These are phyloP conservation scores for Orthonyx spaldingii DNA, from an alignment of 2,113 vertebrate species.

Conservation along the genomic window DNA sequence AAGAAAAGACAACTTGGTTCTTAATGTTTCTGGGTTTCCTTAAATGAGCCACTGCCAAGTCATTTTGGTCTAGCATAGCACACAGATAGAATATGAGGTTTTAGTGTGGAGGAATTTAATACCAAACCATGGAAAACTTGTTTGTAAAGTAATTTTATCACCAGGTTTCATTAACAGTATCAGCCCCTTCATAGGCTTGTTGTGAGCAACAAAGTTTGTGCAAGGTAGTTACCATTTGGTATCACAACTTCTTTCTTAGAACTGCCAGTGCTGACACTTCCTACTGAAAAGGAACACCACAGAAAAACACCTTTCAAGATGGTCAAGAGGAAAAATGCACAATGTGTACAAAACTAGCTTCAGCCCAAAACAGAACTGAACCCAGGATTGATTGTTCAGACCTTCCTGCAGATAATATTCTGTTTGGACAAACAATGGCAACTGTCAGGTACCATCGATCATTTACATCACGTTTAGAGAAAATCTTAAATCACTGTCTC, in stretches of 20 bases:
- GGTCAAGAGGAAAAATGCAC: constrained; percentile 35
- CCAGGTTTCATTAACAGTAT: not conserved
- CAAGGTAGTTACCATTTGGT: not conserved
- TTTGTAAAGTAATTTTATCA: not conserved
- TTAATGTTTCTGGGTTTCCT: not conserved
- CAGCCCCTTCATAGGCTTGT: not conserved
- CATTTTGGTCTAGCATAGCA: not conserved
- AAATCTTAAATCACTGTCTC: constrained; percentile 73
- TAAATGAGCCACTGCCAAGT: not conserved
- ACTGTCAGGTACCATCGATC: constrained; percentile 69
- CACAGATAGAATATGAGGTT: not conserved
- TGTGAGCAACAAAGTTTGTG: not conserved
- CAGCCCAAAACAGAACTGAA: constrained; percentile 47
- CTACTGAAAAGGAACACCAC: not conserved
- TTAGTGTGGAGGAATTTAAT: not conserved
- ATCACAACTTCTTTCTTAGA: not conserved
- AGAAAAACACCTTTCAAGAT: not conserved
- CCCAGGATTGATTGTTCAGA: constrained; percentile 56
- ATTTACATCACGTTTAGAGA: constrained; percentile 24
- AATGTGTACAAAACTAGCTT: constrained; percentile 14
- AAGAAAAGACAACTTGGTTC: not conserved
- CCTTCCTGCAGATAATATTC: constrained; percentile 11
- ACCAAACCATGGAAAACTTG: not conserved
- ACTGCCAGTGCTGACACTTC: not conserved
- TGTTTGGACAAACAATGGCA: constrained; percentile 66